These are phyloP conservation scores for Ophion slaviceki DNA, from an alignment of 2,888 invertebrate genomes.

Conservation along the genomic window DNA sequence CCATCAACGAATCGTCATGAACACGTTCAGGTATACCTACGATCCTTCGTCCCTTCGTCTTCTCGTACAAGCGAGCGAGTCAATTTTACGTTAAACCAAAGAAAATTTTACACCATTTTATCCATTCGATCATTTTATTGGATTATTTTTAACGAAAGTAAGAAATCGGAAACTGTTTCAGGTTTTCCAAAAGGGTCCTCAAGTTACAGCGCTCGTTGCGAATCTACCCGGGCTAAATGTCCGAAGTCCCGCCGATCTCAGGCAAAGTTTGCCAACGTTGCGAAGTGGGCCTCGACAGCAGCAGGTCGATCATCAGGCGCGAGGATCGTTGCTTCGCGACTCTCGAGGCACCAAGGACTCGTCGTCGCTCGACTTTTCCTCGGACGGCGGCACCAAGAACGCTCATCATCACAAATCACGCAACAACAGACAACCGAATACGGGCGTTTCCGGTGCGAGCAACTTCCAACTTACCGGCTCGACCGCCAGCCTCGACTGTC, in stretches of 20 bases:
- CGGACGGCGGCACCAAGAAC: slow-evolving; percentile 85
- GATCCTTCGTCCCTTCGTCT: neutral
- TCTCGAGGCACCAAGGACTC: slow-evolving; percentile 81
- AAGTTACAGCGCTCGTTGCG: slow-evolving; percentile 90
- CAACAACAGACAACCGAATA: slow-evolving; percentile 71
- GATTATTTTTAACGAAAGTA: no score
- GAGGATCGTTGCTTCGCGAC: slow-evolving; percentile 73
- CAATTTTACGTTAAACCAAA: no score
- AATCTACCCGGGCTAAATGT: slow-evolving; percentile 86
- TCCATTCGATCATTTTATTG: no score
- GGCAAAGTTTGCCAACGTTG: slow-evolving; percentile 77
- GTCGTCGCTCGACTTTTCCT: slow-evolving; percentile 81
- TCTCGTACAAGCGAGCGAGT: no score
- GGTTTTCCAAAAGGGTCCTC: slow-evolving; percentile 92
- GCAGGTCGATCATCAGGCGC: slow-evolving; percentile 72
- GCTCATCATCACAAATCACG: slow-evolving; percentile 78
- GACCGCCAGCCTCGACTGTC: slow-evolving; percentile 78
- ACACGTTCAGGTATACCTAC: slow-evolving; percentile 77
- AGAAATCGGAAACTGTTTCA: slow-evolving; percentile 73
- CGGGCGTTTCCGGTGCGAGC: slow-evolving; percentile 17
- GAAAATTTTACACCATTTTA: no score
- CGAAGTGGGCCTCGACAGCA: neutral
- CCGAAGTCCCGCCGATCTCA: slow-evolving; percentile 75
- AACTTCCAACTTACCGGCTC: slow-evolving; percentile 77
- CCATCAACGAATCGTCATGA: slow-evolving; percentile 72